These are phyloP conservation scores for Amphimallon solstitiale DNA, from an alignment of 2,888 invertebrate genomes.

Conservation along the genomic window DNA sequence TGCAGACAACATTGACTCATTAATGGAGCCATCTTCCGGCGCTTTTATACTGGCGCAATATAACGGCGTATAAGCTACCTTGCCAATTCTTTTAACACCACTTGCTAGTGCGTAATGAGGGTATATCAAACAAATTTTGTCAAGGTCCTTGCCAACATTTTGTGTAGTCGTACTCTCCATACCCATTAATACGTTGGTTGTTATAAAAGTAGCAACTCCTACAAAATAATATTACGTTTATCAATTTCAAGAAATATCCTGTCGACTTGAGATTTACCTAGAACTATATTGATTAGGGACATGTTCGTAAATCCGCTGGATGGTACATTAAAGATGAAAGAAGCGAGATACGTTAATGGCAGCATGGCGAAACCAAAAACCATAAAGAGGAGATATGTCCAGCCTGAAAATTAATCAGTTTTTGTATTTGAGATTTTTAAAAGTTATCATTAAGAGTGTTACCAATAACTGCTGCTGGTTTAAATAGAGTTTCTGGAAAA, in stretches of 20 bases:
- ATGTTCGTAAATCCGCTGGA: conserved; percentile 80
- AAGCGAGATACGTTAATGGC: conserved; percentile 77
- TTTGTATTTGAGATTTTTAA: neutral
- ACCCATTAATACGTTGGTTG: conserved; percentile 73
- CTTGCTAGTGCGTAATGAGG: conserved; percentile 75
- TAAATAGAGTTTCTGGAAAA: conserved; percentile 74
- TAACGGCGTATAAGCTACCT: conserved; percentile 41
- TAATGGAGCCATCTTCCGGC: conserved; percentile 4
- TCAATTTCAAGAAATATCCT: too few species aligned
- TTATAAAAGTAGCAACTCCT: conserved; percentile 79
- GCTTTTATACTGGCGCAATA: conserved; percentile 37
- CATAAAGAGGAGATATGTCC: conserved; percentile 71
- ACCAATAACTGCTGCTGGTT: conserved; percentile 67
- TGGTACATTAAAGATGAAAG: conserved; percentile 76
- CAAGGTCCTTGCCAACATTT: conserved; percentile 69
- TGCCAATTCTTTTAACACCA: conserved; percentile 59
- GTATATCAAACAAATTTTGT: conserved; percentile 74
- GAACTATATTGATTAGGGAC: conserved; percentile 76
- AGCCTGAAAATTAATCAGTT: conserved; percentile 61
- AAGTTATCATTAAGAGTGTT: conserved; percentile 49
- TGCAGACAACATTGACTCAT: neutral
- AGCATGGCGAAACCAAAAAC: conserved; percentile 78
- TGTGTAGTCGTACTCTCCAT: conserved; percentile 70
- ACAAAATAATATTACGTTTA: conserved; percentile 47
- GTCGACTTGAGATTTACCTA: too few species aligned